These are phyloP conservation scores for Clunio marinus DNA, from an alignment of 2,888 invertebrate genomes.

Conservation along the genomic window DNA sequence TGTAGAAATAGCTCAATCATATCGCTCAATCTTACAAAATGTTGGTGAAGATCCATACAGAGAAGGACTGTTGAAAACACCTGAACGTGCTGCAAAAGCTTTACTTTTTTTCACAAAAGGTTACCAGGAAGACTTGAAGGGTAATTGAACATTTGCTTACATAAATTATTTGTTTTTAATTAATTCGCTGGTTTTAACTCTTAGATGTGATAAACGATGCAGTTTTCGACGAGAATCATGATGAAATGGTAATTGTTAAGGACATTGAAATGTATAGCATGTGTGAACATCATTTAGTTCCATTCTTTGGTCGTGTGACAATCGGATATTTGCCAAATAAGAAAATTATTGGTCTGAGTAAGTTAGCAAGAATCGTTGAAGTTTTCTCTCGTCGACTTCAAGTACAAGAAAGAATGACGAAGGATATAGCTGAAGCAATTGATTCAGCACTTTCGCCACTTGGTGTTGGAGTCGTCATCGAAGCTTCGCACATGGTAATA, in stretches of 20 bases:
- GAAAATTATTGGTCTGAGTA: constrained; percentile 28
- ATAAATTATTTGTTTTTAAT: no score
- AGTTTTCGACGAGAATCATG: constrained; percentile 31
- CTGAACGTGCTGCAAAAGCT: constrained; percentile 30
- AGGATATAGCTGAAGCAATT: constrained; percentile 29
- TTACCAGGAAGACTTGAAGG: constrained; percentile 2
- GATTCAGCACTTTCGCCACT: constrained; percentile 8
- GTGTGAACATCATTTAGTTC: constrained; percentile 36
- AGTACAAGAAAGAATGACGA: constrained; percentile 35
- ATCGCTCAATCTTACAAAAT: constrained; percentile 5
- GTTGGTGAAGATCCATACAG: constrained; percentile 31
- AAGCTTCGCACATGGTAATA: constrained; percentile 33
- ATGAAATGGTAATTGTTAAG: constrained; percentile 36
- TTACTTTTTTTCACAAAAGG: constrained; percentile 31
- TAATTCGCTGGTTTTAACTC: no score
- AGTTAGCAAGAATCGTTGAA: constrained; percentile 32
- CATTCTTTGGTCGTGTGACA: constrained; percentile 24
- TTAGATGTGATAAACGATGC: constrained; percentile 32
- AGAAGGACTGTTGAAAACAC: constrained; percentile 28
- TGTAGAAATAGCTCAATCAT: constrained; percentile 17
- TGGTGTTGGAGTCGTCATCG: constrained; percentile 28
- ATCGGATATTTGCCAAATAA: constrained; percentile 30
- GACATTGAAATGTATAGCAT: constrained; percentile 32
- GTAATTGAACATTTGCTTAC: no score
- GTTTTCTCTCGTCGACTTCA: constrained; percentile 22